Conservation (phyloP, 2,113 vertebrate species). For the Rhodinocichla rosea region DNA sequence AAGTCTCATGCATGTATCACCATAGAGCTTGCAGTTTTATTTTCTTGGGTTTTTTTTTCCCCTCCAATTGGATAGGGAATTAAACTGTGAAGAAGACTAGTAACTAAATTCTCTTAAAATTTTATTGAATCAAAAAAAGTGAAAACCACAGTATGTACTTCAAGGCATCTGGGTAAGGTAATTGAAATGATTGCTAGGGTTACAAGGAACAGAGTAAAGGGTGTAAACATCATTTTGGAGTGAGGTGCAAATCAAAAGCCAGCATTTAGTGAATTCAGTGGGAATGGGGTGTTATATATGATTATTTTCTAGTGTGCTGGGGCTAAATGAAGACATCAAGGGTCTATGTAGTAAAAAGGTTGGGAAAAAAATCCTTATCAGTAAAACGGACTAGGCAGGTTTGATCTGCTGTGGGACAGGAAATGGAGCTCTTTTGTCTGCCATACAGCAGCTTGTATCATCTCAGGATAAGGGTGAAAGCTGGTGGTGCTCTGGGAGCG, state of each 20-base stretch:
- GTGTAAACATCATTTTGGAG: neutral
- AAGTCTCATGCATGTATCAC: neutral
- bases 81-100: neutral
- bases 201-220: neutral
- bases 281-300: neutral
- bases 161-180: neutral
- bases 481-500: neutral
- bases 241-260: neutral
- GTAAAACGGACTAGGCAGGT: neutral
- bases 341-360: neutral
- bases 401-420: neutral
- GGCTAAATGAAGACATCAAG: neutral
- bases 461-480: neutral
- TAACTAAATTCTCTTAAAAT: neutral
- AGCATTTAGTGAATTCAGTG: neutral
- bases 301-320: neutral
- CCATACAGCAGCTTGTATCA: neutral
- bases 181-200: neutral
- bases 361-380: neutral
- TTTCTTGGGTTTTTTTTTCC: accelerated
- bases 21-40: neutral
- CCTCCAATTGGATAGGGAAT: neutral
- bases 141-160: neutral
- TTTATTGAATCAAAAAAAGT: neutral
- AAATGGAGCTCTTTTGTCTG: neutral